Percentiles rank a stretch among this genome's conserved stretches.
These are phyloP conservation scores for Tenebrosternarchus preto DNA, from an alignment of 2,113 vertebrate species.

Conservation along the genomic window DNA sequence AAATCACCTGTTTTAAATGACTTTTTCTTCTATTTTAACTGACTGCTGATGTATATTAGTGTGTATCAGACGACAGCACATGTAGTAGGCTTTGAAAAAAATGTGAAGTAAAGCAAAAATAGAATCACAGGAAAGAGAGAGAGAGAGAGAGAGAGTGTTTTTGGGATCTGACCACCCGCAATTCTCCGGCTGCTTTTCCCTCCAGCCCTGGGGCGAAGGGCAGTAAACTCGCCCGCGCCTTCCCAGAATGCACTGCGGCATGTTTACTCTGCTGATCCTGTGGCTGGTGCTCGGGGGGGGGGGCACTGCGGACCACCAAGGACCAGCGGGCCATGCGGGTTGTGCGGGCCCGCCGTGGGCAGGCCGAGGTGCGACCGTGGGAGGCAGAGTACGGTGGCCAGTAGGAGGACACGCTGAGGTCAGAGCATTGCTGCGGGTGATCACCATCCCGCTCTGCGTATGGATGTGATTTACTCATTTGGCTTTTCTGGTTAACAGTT, in stretches of 20 bases:
- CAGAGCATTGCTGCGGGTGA: background rate
- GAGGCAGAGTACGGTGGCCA: background rate
- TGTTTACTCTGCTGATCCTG: conserved; percentile 51
- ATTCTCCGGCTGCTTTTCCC: conserved; percentile 60
- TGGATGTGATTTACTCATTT: conserved; percentile 19
- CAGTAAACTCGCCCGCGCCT: conserved; percentile 34
- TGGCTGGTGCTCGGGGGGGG: conserved; percentile 33
- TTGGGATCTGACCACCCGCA: conserved; percentile 47
- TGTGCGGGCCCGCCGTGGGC: conserved; percentile 60
- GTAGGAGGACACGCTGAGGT: conserved; percentile 8
- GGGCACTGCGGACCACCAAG: conserved; percentile 41
- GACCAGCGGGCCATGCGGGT: conserved; percentile 8
- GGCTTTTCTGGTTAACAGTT: background rate
- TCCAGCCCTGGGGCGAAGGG: conserved; percentile 63
- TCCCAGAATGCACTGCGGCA: conserved; percentile 37
- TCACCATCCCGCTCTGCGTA: background rate
- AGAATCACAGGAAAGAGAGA: background rate
- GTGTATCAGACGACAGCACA: conserved; percentile 19
- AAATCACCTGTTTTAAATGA: no score
- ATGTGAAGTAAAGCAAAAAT: background rate
- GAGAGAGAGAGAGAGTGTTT: conserved; percentile 18
- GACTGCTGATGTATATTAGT: background rate
- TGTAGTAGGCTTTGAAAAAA: conserved; percentile 32
- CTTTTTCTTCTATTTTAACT: background rate
- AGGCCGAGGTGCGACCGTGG: conserved; percentile 49